Evolutionary conservation across 2,797 vertebrate species (phyloP).

Genomic region (Argya squamiceps): DNA sequence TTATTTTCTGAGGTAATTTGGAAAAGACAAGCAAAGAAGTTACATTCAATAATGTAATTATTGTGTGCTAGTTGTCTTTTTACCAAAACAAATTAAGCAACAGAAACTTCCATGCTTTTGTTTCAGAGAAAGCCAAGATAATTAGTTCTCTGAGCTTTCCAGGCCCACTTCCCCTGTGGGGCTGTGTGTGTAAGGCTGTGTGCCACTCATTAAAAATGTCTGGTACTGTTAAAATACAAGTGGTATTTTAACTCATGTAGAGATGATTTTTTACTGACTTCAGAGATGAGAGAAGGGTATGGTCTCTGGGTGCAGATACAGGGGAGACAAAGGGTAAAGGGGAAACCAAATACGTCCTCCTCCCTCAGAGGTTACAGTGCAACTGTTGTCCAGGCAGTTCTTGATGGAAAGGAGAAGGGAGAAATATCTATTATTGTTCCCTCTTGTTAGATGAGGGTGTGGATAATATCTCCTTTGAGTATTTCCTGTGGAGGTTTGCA

Average conservation of each 20-base stretch:
- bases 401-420: background rate
- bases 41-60: background rate
- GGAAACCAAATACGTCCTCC: background rate
- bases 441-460: background rate
- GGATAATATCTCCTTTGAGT: background rate
- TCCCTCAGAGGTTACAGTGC: background rate
- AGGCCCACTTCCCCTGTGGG: background rate
- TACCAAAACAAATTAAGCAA: background rate
- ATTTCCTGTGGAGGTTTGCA: background rate
- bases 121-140: background rate
- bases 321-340: background rate
- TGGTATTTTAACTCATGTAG: background rate
- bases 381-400: background rate
- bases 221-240: background rate
- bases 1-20: background rate
- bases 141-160: background rate
- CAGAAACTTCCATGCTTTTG: background rate
- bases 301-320: accelerated
- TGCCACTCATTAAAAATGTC: background rate
- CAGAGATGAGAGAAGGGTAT: background rate
- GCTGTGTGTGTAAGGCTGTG: accelerated
- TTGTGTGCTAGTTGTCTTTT: background rate
- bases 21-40: background rate
- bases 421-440: background rate
- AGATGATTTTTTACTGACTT: background rate